phyloP scores from a whole-genome alignment of 2,113 vertebrate genomes.

The Anhinga anhinga region DNA sequence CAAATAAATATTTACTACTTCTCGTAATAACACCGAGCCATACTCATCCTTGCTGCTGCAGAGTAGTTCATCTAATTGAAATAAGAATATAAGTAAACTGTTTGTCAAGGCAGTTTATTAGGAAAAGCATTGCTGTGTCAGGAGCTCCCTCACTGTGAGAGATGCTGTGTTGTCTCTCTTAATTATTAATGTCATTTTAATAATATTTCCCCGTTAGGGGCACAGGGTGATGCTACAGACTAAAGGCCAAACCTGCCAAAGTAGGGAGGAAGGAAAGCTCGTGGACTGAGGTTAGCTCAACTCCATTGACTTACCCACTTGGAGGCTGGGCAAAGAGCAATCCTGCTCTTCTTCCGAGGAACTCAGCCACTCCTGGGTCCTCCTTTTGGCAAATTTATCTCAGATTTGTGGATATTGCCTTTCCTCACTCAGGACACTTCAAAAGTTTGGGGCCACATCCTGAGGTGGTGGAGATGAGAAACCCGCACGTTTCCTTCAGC shows the following conservation, averaged over 20 bases:
- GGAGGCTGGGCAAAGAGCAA: not conserved
- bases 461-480: not conserved
- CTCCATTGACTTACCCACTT: not conserved
- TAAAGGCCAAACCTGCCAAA: constrained; percentile 12
- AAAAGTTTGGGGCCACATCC: not conserved
- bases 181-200: constrained; percentile 63
- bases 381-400: not conserved
- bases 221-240: not conserved
- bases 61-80: constrained; percentile 47
- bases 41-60: not conserved
- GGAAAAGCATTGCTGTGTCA: constrained; percentile 62
- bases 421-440: not conserved
- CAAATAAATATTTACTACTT: constrained; percentile 36
- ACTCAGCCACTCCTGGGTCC: fast-evolving
- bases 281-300: not conserved
- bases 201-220: constrained; percentile 53
- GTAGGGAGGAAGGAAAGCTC: not conserved
- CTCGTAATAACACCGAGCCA: constrained; percentile 9
- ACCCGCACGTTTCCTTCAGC: not conserved
- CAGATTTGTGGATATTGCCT: not conserved
- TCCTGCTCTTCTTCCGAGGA: not conserved
- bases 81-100: constrained; percentile 61
- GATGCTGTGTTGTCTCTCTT: constrained; percentile 53
- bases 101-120: constrained; percentile 64
- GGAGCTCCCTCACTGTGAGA: constrained; percentile 45